A percentile compares a stretch with the other conserved stretches of the same genome.
phyloP scores from a whole-genome alignment of 2,888 invertebrate genomes.

The Ophonus ardosiacus region DNA sequence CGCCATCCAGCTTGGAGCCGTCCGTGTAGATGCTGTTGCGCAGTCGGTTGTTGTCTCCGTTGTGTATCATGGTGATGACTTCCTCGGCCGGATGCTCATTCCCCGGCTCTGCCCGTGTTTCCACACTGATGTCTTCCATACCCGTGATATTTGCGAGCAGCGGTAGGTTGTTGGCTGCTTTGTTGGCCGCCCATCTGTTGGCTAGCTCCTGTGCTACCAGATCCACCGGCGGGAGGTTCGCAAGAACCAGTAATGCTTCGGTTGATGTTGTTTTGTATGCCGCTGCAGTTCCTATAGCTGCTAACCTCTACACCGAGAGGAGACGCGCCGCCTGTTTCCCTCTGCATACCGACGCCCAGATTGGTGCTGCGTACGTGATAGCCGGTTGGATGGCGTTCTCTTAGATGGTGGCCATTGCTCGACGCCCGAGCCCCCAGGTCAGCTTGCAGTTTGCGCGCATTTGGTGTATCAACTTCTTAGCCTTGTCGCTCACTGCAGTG shows the following conservation, averaged over 20 bases:
- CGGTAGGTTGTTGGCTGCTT: neutral
- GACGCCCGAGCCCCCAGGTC: no score
- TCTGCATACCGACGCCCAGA: slow-evolving; percentile 45
- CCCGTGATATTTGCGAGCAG: neutral
- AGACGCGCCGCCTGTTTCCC: neutral
- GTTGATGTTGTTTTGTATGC: slow-evolving; percentile 32
- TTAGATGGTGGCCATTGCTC: no score
- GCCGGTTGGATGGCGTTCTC: no score
- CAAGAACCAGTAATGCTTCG: neutral
- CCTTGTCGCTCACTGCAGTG: no score
- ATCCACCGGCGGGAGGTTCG: neutral
- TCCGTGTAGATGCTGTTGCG: neutral
- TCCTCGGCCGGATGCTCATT: neutral
- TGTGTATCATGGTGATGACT: neutral
- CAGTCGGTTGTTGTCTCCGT: neutral
- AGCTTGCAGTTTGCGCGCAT: no score
- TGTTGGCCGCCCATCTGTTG: neutral
- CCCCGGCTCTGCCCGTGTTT: neutral
- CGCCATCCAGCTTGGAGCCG: no score
- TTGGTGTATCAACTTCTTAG: no score
- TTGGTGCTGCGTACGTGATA: no score
- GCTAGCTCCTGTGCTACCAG: neutral
- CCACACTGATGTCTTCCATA: neutral
- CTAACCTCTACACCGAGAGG: slow-evolving; percentile 1
- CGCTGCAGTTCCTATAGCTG: slow-evolving; percentile 26